Evolutionary conservation across 1,140 invertebrate species (phyloP).

Genomic region (Papilio xuthus): DNA sequence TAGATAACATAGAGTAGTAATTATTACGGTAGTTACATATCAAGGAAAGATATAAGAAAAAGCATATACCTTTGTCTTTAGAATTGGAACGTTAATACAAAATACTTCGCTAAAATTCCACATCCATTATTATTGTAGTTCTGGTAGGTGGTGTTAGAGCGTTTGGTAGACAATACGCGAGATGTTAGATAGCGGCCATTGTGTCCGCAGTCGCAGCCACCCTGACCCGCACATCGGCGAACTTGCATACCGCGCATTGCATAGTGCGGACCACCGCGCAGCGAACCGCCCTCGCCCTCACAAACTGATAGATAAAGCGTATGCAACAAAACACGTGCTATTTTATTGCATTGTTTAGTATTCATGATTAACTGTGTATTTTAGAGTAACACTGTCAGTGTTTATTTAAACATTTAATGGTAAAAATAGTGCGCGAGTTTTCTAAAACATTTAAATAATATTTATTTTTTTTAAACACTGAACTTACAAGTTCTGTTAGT

Average conservation of each 20-base stretch:
- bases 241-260: neutral
- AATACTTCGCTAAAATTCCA: neutral
- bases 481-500: too few species aligned
- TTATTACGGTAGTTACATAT: neutral
- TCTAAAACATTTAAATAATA: too few species aligned
- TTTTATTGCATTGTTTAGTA: too few species aligned
- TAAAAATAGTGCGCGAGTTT: too few species aligned
- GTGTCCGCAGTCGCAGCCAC: conserved; percentile 39
- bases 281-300: conserved; percentile 2
- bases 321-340: too few species aligned
- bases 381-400: too few species aligned
- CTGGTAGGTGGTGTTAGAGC: conserved; percentile 49
- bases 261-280: neutral
- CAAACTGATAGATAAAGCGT: neutral
- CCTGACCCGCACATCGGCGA: neutral
- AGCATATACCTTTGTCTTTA: neutral
- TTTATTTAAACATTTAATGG: too few species aligned
- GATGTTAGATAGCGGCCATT: conserved; percentile 58
- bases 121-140: conserved; percentile 10
- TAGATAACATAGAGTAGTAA: neutral
- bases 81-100: neutral
- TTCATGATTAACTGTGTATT: too few species aligned
- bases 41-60: neutral
- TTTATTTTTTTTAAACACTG: too few species aligned
- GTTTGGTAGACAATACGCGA: conserved; percentile 59